These are phyloP conservation scores for Cydia splendana DNA, from an alignment of 1,140 invertebrate genomes.

Conservation along the genomic window DNA sequence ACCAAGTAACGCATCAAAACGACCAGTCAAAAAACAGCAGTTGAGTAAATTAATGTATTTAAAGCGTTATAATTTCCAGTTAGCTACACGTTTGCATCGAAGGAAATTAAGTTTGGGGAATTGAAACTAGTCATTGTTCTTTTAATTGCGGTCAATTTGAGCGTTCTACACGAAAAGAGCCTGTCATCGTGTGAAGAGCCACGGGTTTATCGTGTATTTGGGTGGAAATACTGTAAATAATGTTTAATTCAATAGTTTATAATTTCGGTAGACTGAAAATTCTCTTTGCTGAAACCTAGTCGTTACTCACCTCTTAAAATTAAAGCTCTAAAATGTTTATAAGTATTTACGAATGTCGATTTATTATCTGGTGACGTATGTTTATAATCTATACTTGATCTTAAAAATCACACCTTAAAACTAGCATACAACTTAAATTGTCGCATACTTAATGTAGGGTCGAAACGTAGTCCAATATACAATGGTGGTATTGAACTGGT, in stretches of 20 bases:
- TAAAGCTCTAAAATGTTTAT: no score
- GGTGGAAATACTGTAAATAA: constrained; percentile 9
- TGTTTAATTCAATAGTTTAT: neutral
- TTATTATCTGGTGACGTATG: no score
- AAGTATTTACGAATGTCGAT: no score
- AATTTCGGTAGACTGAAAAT: neutral
- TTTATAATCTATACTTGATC: no score
- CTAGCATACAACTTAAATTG: no score
- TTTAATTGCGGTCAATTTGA: constrained; percentile 76
- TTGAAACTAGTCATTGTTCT: constrained; percentile 76
- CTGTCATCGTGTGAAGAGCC: constrained; percentile 60
- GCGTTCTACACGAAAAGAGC: constrained; percentile 74
- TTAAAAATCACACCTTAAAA: no score
- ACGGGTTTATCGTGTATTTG: neutral
- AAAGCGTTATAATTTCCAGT: constrained; percentile 63
- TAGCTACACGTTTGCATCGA: constrained; percentile 60
- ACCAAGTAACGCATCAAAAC: neutral
- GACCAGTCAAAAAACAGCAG: neutral
- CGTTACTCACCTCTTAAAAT: no score
- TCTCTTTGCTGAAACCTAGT: no score
- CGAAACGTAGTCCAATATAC: no score
- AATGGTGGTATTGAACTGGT: no score
- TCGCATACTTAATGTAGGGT: no score
- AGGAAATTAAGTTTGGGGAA: constrained; percentile 76
- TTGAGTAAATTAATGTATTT: constrained; percentile 57